phyloP scores from a whole-genome alignment of 2,113 vertebrate species.

The Speoplatyrhinus poulsoni region DNA sequence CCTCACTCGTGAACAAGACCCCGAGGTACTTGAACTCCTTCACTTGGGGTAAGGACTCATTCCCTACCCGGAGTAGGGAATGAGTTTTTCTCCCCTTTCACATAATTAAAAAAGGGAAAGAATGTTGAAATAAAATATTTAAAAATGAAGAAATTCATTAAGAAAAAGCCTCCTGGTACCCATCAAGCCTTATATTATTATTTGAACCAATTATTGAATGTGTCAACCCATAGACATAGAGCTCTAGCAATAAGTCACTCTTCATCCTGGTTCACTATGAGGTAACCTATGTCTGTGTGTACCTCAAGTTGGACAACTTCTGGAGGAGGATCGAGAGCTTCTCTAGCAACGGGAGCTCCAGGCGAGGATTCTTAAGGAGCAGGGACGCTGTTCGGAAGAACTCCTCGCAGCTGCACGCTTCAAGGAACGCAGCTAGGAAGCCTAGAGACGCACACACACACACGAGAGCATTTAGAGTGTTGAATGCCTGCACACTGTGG shows the following conservation, averaged over 20 bases:
- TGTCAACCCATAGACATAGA: no score
- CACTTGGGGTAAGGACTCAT: no score
- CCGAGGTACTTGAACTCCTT: no score
- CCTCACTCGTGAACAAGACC: no score
- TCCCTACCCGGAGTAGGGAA: no score
- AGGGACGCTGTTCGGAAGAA: slow-evolving; percentile 83
- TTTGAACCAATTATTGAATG: no score
- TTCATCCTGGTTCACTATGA: neutral
- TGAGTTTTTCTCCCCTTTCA: no score
- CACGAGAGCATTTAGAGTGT: neutral
- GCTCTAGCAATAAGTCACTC: neutral
- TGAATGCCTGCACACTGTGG: neutral
- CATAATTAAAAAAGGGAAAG: no score
- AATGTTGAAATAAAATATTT: no score
- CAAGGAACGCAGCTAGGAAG: slow-evolving; percentile 79
- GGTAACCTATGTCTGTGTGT: slow-evolving; percentile 3
- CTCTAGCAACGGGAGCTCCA: slow-evolving; percentile 80
- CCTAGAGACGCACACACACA: neutral
- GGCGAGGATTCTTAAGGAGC: slow-evolving; percentile 79
- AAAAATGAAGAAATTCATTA: no score
- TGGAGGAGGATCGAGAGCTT: slow-evolving; percentile 89
- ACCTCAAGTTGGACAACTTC: slow-evolving; percentile 91
- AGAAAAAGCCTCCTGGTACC: no score
- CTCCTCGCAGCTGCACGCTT: slow-evolving; percentile 82
- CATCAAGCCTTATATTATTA: no score